Base-by-base conservation (phyloP, 2,797 vertebrate genomes). In the Acanthurus leucopareius region DNA sequence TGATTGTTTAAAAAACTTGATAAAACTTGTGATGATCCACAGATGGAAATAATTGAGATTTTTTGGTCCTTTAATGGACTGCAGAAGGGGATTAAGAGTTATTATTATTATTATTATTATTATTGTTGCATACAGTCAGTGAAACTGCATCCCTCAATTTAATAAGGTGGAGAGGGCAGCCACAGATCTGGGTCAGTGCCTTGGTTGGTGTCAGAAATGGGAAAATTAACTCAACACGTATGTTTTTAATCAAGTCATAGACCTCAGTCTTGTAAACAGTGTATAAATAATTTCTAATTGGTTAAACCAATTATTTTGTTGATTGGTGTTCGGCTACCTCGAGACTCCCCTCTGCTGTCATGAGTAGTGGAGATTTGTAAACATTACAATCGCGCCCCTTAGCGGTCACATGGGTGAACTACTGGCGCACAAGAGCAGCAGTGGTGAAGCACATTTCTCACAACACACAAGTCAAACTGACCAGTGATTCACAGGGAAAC, bases 381-480 rank as follows among this genome's bases (percentile, higher is more conserved):
- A 69, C 58, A 11, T 45, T 20, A 62, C 69, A 51, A 69, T 59
- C 1, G 71, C 77, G 63, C 72, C 85, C n/a, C 60, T 28, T 62
- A 72, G 77, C 25, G 84, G 83, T 20, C 8, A 77, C 69, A 69
- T 0, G 0, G 1, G 0, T 10, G 10, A 86, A 80, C 19, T 76
- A 66, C 82, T 73, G 38, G 65, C 44, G 9, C 66, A 20, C 20
- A 44, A 35, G 17, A 67, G 51, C 68, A 61, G 64, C 35, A 32
- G 9, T n/a, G 35, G 77, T 52, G 77, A 72, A 32, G 62, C 69
- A 40, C 61, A 44, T 48, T 14, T 16, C 48, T 58, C 32, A 51
- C 9, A 19, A 40, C 40, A n/a, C 25, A 8, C 25, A 14, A 20
- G 20, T 42, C 40, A 40, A 10, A 7, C 32, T n/a, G n/a, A 13